Percentiles rank a stretch among this genome's conserved stretches.
These are phyloP conservation scores for Anabacerthia variegaticeps DNA, from an alignment of 2,797 vertebrate species.

Conservation along the genomic window DNA sequence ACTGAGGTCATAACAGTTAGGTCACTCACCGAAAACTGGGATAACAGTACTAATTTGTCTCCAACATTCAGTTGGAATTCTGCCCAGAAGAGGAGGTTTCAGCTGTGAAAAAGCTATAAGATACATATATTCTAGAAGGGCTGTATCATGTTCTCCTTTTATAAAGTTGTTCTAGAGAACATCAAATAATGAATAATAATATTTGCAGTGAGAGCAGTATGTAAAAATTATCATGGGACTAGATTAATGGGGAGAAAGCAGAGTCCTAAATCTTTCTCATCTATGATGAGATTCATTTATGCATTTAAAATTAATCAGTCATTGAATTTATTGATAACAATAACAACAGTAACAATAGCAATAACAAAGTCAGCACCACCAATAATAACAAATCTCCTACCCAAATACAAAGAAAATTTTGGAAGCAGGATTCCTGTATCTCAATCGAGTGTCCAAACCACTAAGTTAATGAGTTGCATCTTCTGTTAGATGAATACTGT, in stretches of 20 bases:
- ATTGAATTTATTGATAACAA: background rate
- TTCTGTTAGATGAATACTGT: background rate
- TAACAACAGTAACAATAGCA: background rate
- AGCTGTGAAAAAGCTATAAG: background rate
- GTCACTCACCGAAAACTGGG: background rate
- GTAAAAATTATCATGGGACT: background rate
- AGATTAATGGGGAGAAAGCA: background rate
- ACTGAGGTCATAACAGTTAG: background rate
- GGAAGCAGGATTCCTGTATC: background rate
- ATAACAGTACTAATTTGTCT: background rate
- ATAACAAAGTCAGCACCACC: background rate
- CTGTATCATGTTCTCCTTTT: background rate
- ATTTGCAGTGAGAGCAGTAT: background rate
- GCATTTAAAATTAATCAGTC: background rate
- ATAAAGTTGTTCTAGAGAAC: background rate
- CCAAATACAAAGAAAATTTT: background rate
- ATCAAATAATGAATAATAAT: background rate
- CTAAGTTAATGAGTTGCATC: background rate
- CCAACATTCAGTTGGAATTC: background rate
- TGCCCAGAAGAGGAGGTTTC: background rate
- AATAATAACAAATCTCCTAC: background rate
- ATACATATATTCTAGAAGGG: background rate
- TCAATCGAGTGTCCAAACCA: background rate
- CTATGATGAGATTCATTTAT: background rate
- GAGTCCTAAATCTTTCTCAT: background rate